Evolutionary conservation across 1,140 invertebrate species (phyloP), one percentile per base, ranked within the genome.

Genomic region (Tribolium madens): DNA sequence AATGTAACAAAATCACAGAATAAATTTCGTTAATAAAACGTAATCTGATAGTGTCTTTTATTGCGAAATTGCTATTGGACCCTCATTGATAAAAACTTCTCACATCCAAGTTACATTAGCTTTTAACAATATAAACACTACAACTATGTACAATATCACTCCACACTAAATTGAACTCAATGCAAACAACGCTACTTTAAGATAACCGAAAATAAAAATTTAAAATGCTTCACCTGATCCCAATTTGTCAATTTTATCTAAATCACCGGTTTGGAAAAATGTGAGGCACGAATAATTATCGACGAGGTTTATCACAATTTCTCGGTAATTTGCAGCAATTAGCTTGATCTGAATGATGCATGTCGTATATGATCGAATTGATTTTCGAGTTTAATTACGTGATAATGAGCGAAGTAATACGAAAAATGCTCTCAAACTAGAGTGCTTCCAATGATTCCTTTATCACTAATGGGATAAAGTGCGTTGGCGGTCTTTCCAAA

Each of bases 341-440:
- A 52, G 50, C 50, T 3, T 12, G 50, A 52, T 52, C 50, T 13
- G 5, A 57, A 26, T 26, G 52, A 57, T 57, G 15, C 15, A 57
- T 21, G 52, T 57, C 52, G 18, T 10, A 9, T 10, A 12, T 10
- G 15, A 12, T 57, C 18, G 17, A 52, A 52, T 52, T 52, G 50
- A 52, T 52, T 52, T 14, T 14, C 17, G 13, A n/a, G 15, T 21
- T 26, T 2, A 57, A 57, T 57, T 57, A 4, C 17, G 17, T 3
- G 52, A 57, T 57, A 57, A 57, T 57, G 52, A 3, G 3, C 7
- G 21, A 57, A 57, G 52, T 21, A 18, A 57, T 17, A 57, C 3
- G 18, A 57, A 57, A 57, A 57, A 57, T 57, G 52, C 52, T 57
- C 21, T 57, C 52, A 57, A 7, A 53, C 50, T 53, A 1, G 52